phyloP scores from a whole-genome alignment of 2,888 invertebrate genomes.

The Drosophila gaucha region DNA sequence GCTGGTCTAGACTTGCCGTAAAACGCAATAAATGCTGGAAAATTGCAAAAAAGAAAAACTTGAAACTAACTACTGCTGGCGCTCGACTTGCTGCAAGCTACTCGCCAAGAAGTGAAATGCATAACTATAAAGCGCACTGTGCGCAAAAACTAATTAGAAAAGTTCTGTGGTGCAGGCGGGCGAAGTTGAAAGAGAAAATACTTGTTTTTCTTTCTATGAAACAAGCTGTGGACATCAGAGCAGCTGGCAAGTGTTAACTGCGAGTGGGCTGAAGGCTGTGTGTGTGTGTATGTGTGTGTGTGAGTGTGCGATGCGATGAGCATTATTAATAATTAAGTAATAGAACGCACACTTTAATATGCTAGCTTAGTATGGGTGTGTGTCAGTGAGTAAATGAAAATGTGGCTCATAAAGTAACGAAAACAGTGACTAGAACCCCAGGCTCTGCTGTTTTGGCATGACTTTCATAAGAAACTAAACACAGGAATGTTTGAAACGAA shows the following conservation, averaged over 20 bases:
- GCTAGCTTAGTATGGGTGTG: conserved; percentile 1
- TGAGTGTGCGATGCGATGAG: conserved; percentile 32
- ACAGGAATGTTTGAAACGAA: neutral
- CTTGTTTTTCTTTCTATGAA: conserved; percentile 43
- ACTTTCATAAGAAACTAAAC: conserved; percentile 8
- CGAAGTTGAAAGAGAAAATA: conserved; percentile 4
- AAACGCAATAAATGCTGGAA: conserved; percentile 41
- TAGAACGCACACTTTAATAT: conserved; percentile 57
- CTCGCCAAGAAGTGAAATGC: conserved; percentile 65
- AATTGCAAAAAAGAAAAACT: conserved; percentile 24
- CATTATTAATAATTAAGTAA: conserved; percentile 74
- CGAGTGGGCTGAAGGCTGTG: too few species aligned
- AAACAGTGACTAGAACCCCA: conserved; percentile 17
- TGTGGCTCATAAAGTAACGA: conserved; percentile 25
- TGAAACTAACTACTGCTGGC: conserved; percentile 2
- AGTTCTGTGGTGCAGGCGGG: conserved; percentile 57
- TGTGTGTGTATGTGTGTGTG: neutral
- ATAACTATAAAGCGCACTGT: conserved; percentile 70
- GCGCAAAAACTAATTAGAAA: conserved; percentile 76
- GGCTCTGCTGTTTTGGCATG: conserved; percentile 14
- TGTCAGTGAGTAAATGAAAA: conserved; percentile 36
- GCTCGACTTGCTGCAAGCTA: conserved; percentile 25
- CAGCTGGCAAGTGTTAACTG: conserved; percentile 48
- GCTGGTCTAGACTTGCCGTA: conserved; percentile 26
- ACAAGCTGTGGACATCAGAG: conserved; percentile 42